Conservation (phyloP, 2,888 invertebrate genomes). For the Entomobrya multifasciata region DNA sequence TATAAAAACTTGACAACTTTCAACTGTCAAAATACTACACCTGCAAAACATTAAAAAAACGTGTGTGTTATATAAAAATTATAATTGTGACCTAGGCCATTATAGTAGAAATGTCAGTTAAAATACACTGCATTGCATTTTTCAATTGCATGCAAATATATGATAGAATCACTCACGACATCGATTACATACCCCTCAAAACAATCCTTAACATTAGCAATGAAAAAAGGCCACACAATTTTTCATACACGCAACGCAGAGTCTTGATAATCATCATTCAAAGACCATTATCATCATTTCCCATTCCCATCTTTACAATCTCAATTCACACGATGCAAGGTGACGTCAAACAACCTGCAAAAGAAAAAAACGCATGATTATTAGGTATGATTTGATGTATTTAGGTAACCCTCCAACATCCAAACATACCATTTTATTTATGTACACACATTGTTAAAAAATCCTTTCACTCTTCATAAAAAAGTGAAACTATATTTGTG, state of each 20-base stretch:
- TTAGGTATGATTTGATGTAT: background rate
- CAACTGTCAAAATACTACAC: slow-evolving; percentile 25
- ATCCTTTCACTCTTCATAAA: slow-evolving; percentile 58
- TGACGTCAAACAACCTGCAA: slow-evolving; percentile 33
- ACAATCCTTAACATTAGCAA: slow-evolving; percentile 65
- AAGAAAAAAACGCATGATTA: background rate
- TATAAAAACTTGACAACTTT: slow-evolving; percentile 26
- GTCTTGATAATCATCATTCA: slow-evolving; percentile 17
- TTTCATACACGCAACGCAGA: slow-evolving; percentile 15
- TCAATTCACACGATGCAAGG: slow-evolving; percentile 52
- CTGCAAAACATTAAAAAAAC: background rate
- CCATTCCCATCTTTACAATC: slow-evolving; percentile 49
- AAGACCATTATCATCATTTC: slow-evolving; percentile 43
- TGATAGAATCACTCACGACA: slow-evolving; percentile 18
- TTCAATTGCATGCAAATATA: background rate
- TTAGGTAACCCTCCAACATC: slow-evolving; percentile 21
- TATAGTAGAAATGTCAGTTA: slow-evolving; percentile 15
- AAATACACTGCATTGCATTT: too few species aligned
- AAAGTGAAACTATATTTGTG: slow-evolving; percentile 11
- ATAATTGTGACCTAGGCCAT: slow-evolving; percentile 28
- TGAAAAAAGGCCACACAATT: slow-evolving; percentile 53
- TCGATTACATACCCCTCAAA: slow-evolving; percentile 34
- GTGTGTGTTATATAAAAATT: background rate
- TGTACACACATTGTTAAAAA: slow-evolving; percentile 1
- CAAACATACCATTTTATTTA: background rate